A percentile compares a stretch with the other conserved stretches of the same genome.
These are phyloP conservation scores for Carlito syrichta DNA, from an alignment of 2,113 vertebrate genomes.

Conservation along the genomic window DNA sequence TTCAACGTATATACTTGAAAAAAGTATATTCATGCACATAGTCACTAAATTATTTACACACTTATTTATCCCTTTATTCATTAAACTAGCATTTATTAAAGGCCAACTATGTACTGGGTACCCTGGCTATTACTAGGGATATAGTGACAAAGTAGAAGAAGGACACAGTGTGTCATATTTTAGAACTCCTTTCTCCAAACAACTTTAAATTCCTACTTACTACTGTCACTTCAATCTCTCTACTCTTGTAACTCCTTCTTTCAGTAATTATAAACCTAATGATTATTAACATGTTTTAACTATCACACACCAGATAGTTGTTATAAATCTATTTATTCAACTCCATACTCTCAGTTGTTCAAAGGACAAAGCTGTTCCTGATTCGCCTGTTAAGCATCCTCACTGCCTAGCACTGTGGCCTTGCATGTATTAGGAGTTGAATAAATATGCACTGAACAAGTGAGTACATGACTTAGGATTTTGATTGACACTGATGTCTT, in stretches of 20 bases:
- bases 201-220: not conserved
- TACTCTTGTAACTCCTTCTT: not conserved
- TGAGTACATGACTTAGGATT: not conserved
- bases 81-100: not conserved
- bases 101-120: not conserved
- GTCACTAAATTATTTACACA: not conserved
- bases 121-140: not conserved
- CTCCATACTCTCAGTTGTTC: not conserved
- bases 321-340: not conserved
- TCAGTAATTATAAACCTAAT: not conserved
- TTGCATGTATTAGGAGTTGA: not conserved
- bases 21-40: not conserved
- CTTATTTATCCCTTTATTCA: not conserved
- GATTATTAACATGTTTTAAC: not conserved
- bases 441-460: not conserved
- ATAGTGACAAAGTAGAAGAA: not conserved
- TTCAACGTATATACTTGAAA: not conserved
- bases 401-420: not conserved
- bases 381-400: not conserved
- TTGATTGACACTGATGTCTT: not conserved
- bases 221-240: not conserved
- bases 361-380: not conserved
- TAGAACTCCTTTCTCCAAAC: fast-evolving
- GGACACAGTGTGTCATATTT: not conserved
- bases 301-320: not conserved